phyloP scores from a whole-genome alignment of 1,140 invertebrate genomes.

The Rhizoglyphus robini region DNA sequence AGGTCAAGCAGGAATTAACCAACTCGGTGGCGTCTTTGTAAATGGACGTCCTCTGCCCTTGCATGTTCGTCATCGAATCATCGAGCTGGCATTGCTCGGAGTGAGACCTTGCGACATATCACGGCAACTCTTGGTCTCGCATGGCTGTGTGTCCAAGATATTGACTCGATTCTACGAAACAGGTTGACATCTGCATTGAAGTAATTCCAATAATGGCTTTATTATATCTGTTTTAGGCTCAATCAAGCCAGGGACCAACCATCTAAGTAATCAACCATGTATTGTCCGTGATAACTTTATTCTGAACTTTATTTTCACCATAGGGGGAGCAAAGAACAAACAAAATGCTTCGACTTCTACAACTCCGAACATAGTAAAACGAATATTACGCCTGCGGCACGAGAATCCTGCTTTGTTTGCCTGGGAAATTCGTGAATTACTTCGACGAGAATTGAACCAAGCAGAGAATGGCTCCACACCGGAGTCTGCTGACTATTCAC shows the following conservation, averaged over 20 bases:
- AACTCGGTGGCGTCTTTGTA: slow-evolving; percentile 87
- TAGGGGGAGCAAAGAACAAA: slow-evolving; percentile 1
- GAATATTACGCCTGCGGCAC: slow-evolving; percentile 74
- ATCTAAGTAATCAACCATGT: neutral
- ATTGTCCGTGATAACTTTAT: neutral
- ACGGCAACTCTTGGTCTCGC: slow-evolving; percentile 79
- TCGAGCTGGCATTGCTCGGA: slow-evolving; percentile 71
- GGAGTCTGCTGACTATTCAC: neutral
- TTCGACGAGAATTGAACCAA: slow-evolving; percentile 42
- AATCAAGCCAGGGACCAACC: slow-evolving; percentile 52
- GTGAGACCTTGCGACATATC: slow-evolving; percentile 92
- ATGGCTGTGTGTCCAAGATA: slow-evolving; percentile 94
- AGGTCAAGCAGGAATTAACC: slow-evolving; percentile 90
- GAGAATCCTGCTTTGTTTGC: slow-evolving; percentile 84
- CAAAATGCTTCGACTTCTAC: slow-evolving; percentile 46
- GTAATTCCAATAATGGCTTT: neutral
- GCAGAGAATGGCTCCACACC: neutral
- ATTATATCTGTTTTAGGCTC: slow-evolving; percentile 44
- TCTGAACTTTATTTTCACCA: neutral
- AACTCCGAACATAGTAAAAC: slow-evolving; percentile 77
- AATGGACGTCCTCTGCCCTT: slow-evolving; percentile 87
- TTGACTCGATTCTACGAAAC: slow-evolving; percentile 91
- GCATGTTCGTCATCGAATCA: slow-evolving; percentile 79
- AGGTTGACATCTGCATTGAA: too few relatives aligned
- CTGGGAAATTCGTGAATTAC: slow-evolving; percentile 77